Evolutionary conservation across 2,888 invertebrate genomes (phyloP).

Genomic region (Clepsis dumicolana): DNA sequence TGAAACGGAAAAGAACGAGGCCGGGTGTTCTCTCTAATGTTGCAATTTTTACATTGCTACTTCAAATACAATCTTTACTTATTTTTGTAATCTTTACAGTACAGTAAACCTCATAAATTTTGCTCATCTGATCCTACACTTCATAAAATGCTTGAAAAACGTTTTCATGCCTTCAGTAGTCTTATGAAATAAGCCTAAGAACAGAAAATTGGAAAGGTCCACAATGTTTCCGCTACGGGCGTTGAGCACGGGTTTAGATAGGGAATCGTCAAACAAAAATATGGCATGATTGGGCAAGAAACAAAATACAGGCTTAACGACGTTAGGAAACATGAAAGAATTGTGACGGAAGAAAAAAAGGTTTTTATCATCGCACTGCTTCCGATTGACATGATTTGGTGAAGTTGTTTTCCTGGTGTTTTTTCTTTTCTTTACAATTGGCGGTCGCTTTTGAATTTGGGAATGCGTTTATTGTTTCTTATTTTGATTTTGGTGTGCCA

Average conservation of each 20-base stretch:
- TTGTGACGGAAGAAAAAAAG: conserved; percentile 1
- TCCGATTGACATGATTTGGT: conserved; percentile 25
- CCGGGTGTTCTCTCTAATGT: no score
- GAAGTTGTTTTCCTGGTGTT: conserved; percentile 11
- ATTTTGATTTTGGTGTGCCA: neutral
- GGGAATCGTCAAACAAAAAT: conserved; percentile 14
- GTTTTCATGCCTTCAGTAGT: neutral
- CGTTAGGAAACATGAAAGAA: conserved; percentile 2
- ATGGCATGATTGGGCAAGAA: conserved; percentile 4
- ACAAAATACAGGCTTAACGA: conserved; percentile 16
- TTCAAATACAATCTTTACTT: no score
- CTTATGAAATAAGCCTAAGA: neutral
- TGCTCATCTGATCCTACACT: no score
- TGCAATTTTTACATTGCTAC: no score
- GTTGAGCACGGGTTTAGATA: neutral
- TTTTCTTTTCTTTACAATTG: neutral
- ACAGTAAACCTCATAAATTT: no score
- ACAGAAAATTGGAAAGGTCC: neutral
- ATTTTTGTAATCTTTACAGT: no score
- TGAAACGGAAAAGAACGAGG: no score
- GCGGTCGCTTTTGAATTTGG: neutral
- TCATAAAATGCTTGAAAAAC: no score
- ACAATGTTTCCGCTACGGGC: conserved; percentile 1
- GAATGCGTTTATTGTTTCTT: neutral
- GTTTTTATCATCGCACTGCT: conserved; percentile 21